Evolutionary conservation across 1,140 invertebrate species (phyloP), one percentile per base, ranked within the genome.

Genomic region (Psilanteris sp.): DNA sequence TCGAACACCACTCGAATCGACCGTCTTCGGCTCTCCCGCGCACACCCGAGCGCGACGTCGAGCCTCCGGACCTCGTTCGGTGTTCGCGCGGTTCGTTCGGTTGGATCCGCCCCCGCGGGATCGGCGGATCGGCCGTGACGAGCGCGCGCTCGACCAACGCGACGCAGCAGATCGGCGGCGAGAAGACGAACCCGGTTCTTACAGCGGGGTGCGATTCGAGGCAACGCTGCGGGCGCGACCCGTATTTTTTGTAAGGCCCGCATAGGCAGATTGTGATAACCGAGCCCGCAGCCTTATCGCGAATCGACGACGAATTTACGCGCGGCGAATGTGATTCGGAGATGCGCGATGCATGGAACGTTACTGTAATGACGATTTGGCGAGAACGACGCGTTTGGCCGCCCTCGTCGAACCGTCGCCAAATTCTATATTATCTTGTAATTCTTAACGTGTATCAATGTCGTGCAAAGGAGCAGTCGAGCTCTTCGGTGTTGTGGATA

Each of bases 401-500:
- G 8, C 50, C 34, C 59, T 59, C 27, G 36, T 66, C 59, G 43
- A 52, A 34, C 50, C 16, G 32, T 13, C 43, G 16, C 18, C 71
- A 61, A 74, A 74, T 57, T 59, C 54, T 61, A 67, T 71, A 67
- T 79, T 81, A 84, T 82, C 80, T 80, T 74, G 79, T 87, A 87
- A 86, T 77, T 79, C 87, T 85, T 86, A 84, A 86, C 81, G 81
- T 88, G 85, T 87, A 86, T 88, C 83, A 86, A 82, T 88, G 87
- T 88, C 84, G 85, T 87, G 83, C 78, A 85, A 86, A 76, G 77
- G 82, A 85, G 84, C 83, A 68, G 67, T 70, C 79, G 81, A 87
- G 83, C 85, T 86, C 85, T 81, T 88, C 83, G 84, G 82, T 88
- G 87, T 88, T 87, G 86, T 88, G 86, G 81, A 85, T 87, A 88